Base-by-base conservation (phyloP, 2,888 invertebrate species). In the Thumatha senex region DNA sequence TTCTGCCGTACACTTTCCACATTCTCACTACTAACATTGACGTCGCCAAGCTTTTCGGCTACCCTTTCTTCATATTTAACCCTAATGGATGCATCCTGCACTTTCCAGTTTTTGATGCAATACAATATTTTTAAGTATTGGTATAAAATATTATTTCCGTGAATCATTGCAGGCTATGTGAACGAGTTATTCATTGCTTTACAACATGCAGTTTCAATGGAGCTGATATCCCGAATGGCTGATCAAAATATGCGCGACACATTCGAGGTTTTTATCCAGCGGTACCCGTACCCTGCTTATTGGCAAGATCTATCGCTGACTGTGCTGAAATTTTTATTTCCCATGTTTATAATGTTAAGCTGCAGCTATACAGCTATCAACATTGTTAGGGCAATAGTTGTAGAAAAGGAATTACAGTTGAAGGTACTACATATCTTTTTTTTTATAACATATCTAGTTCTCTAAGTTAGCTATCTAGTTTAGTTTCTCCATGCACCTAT, bases 301-400 rank as follows among this genome's bases (percentile, higher is more conserved):
- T 81, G 94, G 0, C 84, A 92, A 18, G 97, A 97, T 79, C 78
- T 92, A 0, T 92, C 96, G 18, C 80, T 96, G 0, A 84, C 93
- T 35, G 93, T 94, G 0, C 76, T 97, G 38, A 93, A 94, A 72
- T 78, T 90, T 11, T 92, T 95, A 63, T 92, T 97, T 51, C 95
- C 97, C 0, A 86, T 96, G 59, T 94, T 98, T 41, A 89, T 98
- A 15, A 90, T 97, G 84, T 86, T 97, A n/a, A 96, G 96, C 74
- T 97, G 96, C 72, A 94, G 96, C 47, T 96, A 97, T 77, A 94
- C 95, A 0, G 95, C 95, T 46, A 94, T 96, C 13, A 96, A 96
- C 70, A 96, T 95, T 34, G 94, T 95, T 0, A 95, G 96, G 81
- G 94, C 93, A 42, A 92, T 96, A 29, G 94, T 95, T 0, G 89